Conservation (phyloP, 2,888 invertebrate genomes). For the Melitaea athalia region DNA sequence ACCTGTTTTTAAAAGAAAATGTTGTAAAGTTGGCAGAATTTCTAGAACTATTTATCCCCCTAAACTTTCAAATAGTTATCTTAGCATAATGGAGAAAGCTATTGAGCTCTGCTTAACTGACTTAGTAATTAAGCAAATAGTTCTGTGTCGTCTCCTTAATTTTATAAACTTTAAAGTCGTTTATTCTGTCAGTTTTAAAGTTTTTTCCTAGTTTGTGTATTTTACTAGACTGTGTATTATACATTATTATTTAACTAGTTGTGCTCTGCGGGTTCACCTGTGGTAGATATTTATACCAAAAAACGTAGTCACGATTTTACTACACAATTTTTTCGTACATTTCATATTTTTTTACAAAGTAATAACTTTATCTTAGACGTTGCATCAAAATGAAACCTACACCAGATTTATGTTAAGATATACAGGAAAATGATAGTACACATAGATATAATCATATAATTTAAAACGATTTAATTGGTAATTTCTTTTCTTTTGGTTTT, state of each 20-base stretch:
- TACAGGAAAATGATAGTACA: too few relatives aligned
- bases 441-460: too few relatives aligned
- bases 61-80: conserved; percentile 8
- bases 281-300: neutral
- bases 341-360: too few relatives aligned
- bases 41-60: neutral
- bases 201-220: neutral
- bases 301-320: too few relatives aligned
- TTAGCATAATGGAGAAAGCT: conserved; percentile 14
- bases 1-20: conserved; percentile 1
- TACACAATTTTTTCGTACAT: too few relatives aligned
- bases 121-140: conserved; percentile 22
- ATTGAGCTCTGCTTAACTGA: conserved; percentile 22
- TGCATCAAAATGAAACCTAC: too few relatives aligned
- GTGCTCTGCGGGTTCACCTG: neutral
- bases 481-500: too few relatives aligned
- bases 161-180: conserved; percentile 10
- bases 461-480: too few relatives aligned
- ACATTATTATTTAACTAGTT: neutral
- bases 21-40: neutral
- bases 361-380: too few relatives aligned
- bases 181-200: neutral
- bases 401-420: too few relatives aligned
- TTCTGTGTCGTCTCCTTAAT: conserved; percentile 8
- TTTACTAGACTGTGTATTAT: neutral